Evolutionary conservation across 37 sponge, comb jelly and placozoan genomes (phyloP).

Genomic region (Theonella swinhoei): DNA sequence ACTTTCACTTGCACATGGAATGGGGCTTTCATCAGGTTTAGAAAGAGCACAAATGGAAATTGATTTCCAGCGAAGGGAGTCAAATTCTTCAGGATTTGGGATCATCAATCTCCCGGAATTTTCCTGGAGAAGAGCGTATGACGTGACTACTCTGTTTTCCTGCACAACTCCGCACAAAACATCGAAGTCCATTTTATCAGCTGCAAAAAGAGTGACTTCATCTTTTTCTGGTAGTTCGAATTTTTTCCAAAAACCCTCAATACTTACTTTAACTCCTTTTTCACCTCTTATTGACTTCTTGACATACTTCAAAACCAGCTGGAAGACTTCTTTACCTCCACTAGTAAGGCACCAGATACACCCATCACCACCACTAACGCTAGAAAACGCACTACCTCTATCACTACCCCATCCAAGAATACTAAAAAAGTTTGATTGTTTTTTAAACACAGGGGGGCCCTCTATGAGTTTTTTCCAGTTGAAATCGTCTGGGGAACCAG

Average conservation of each 20-base stretch:
- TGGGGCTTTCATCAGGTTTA: not conserved
- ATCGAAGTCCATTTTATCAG: not conserved
- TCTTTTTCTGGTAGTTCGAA: not conserved
- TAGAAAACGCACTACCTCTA: not conserved
- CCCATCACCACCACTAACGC: constrained; percentile 35
- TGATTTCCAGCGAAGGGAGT: not conserved
- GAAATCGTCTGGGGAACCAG: not conserved
- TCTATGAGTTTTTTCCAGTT: not conserved
- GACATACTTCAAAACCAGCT: constrained; percentile 29
- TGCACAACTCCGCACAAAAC: not conserved
- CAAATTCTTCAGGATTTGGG: not conserved
- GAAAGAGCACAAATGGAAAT: not conserved
- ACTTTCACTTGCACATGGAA: not conserved
- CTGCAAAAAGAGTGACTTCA: not conserved
- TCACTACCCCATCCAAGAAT: not conserved
- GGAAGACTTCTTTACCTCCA: constrained; percentile 29
- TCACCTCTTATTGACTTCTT: not conserved
- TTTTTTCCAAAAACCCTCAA: constrained; percentile 3
- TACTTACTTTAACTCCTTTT: not conserved
- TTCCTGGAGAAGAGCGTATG: constrained; percentile 2
- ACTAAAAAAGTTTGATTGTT: not conserved
- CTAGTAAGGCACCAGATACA: constrained; percentile 50
- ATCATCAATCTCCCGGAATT: not conserved
- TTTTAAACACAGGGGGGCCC: not conserved
- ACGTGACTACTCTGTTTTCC: not conserved